Base-by-base conservation (phyloP, 2,888 invertebrate species). In the Ochropacha duplaris region DNA sequence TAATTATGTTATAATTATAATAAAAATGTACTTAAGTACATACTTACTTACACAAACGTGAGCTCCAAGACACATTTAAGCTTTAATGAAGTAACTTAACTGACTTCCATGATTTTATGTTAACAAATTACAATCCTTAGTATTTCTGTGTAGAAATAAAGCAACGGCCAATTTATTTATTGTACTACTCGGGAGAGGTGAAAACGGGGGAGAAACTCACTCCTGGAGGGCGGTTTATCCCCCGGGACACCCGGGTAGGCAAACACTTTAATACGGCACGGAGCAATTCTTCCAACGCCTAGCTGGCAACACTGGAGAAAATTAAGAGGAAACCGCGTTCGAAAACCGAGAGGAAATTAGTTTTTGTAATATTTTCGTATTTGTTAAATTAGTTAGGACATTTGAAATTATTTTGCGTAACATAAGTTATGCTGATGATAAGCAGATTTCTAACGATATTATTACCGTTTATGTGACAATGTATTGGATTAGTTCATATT, bases 251-350 rank as follows among this genome's bases (percentile, higher is more conserved):
- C 66, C 59, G 73, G 74, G 68, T 64, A 66, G 63, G 79, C 74
- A 82, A 83, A 85, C 82, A 83, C 76, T 84, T 83, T 81, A 76
- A 78, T 78, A 76, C 61, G 71, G 73, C 69, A 73, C 75, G 68
- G 66, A 77, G 79, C 77, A 81, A 79, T 82, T 79, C 79, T 69
- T 68, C 72, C 68, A 66, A 68, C 71, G 64, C 71, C 69, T 72
- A 67, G 60, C 67, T 63, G 65, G 58, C 68, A 66, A 60, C 61
- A 60, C 54, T 68, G 62, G 66, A 69, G 71, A 66, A 79, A 78
- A 83, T 71, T 71, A 72, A 72, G 68, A 72, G 64, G 57, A 62
- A 31, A 72, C 61, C 63, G 61, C 65, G 54, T 58, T 59, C 56
- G 54, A 60, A 16, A 63, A 60, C 26, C 54, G 31, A 31, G 22